phyloP scores from a whole-genome alignment of 2,797 vertebrate species.

The Clarias laeviceps region DNA sequence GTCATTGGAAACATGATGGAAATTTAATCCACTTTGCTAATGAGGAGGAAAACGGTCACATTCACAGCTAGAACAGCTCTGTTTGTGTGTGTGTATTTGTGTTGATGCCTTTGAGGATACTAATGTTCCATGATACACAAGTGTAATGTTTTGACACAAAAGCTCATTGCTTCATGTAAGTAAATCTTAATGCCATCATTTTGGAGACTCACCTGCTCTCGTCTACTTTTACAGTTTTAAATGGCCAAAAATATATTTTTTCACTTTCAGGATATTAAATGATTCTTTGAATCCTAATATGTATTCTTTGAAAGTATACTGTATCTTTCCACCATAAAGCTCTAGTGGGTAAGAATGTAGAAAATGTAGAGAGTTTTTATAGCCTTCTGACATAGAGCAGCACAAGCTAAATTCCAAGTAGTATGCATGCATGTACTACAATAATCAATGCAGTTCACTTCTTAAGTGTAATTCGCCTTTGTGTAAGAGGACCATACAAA shows the following conservation, averaged over 20 bases:
- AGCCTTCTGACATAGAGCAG: neutral
- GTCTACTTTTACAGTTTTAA: slow-evolving; percentile 1
- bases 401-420: neutral
- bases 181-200: slow-evolving; percentile 10
- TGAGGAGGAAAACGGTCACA: slow-evolving; percentile 51
- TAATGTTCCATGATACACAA: slow-evolving; percentile 24
- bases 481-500: slow-evolving; percentile 18
- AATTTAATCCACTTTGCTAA: slow-evolving; percentile 55
- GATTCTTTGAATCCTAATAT: slow-evolving; percentile 12
- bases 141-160: slow-evolving; percentile 19
- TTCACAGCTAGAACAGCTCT: slow-evolving; percentile 25
- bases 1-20: slow-evolving; percentile 57
- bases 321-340: slow-evolving; percentile 6
- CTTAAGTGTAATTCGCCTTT: neutral
- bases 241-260: neutral
- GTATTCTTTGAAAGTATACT: neutral
- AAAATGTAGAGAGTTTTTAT: slow-evolving; percentile 19
- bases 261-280: slow-evolving; percentile 16
- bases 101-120: neutral
- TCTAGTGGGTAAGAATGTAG: slow-evolving; percentile 12
- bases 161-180: neutral
- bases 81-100: slow-evolving; percentile 19
- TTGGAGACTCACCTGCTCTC: neutral
- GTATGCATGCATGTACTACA: neutral
- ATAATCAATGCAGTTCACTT: neutral